Evolutionary conservation across 2,113 vertebrate species (phyloP), one percentile per base, ranked within the genome.

Genomic region (Saccopteryx bilineata): DNA sequence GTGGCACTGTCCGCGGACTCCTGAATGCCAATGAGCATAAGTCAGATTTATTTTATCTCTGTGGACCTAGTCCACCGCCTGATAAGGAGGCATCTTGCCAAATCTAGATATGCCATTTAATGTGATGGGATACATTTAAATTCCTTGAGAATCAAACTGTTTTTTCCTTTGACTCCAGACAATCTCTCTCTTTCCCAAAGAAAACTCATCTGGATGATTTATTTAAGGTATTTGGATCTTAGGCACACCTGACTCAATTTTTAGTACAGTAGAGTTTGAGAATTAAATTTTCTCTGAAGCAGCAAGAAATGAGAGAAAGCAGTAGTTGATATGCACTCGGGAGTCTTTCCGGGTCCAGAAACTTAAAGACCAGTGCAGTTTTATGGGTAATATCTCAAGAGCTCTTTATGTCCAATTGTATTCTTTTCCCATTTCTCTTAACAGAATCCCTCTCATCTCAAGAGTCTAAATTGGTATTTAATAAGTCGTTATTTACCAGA

Each of bases 81-180:
- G 60, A 84, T 78, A 78, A 95, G 28, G 60, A 78, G 33, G 87
- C 48, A 58, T 71, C 50, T 83, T 87, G 33, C 79, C 24, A 94
- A 87, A 76, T 94, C 75, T 84, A 86, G 83, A 75, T 52, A 69
- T 18, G 31, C 60, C 50, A 31, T 84, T 82, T 93, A 94, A 94
- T 66, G 28, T 87, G 54, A 83, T n/a, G n/a, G 63, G 89, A 94
- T 93, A 93, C 2, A 94, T 96, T 91, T 54, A 50, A 90, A 83
- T 52, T 75, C 82, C 83, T 94, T 68, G 52, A 91, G 66, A 50
- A 66, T 91, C 54, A 91, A 95, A 71, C 95, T 95, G 72, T 72
- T 93, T 92, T 92, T 97, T 93, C 75, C 50, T 93, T 63, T 90
- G 88, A 97, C 52, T 24, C 71, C 50, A 96, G 50, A 75, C 65